Base-by-base conservation (phyloP, 2,888 invertebrate species). In the Digitonthophagus gazella region DNA sequence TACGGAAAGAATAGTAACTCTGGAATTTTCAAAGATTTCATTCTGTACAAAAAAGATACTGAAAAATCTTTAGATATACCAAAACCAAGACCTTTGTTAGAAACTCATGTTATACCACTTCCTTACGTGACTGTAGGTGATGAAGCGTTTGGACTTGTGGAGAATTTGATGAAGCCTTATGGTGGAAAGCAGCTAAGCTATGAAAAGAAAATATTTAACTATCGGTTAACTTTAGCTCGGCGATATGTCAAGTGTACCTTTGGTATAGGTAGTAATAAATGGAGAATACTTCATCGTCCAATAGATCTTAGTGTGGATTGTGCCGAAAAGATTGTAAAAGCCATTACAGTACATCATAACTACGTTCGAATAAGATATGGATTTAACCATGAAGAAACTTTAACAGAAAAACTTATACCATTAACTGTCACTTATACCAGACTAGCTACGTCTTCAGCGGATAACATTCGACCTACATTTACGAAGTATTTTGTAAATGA, bases 1-100 rank as follows among this genome's bases (percentile, higher is more conserved):
- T 74, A 74, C 70, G 76, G 75, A 71, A 75, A 73, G 69, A 65
- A 63, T 67, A 70, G 72, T 68, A 72, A 75, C 56, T 73, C 72
- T 15, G 66, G 69, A 15, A 66, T 74, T 56, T 72, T 65, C 64
- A 74, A 71, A 68, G 28, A 73, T 20, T 72, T 72, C 6, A 66
- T 63, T 71, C 72, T 71, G 11, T 54, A 64, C 55, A 64, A 66
- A 69, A 67, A 69, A 58, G 16, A 3, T 19, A 19, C 61, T 19
- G 19, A 61, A 3, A 61, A 15, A 19, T 3, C 18, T 61, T 69
- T 75, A 72, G 18, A 16, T 16, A 61, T 61, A 3, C 61, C 61
- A 16, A 16, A 61, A 15, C 15, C 61, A 61, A 61, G 19, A 19
- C 61, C 61, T 61, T 61, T 61, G 15, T n/a, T n/a, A 19, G 61